Conservation (phyloP, 2,113 vertebrate genomes). For the Asarcornis scutulata region DNA sequence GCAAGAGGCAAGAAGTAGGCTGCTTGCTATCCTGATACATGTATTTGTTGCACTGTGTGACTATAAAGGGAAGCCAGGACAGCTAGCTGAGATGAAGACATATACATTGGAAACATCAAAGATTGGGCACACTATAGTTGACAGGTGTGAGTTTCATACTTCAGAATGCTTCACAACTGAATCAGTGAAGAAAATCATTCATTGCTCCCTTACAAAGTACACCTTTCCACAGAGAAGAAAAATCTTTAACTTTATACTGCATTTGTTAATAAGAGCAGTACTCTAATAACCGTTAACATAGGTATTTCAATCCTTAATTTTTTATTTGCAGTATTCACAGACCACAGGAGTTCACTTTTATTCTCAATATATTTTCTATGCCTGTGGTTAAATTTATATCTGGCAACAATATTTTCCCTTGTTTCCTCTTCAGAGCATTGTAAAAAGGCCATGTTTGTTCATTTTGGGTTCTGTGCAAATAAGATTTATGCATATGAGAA, state of each 20-base stretch:
- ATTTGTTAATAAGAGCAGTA: background rate
- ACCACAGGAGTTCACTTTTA: background rate
- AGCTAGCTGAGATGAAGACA: background rate
- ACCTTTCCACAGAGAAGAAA: background rate
- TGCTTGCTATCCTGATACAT: background rate
- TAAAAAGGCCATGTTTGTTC: background rate
- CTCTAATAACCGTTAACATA: background rate
- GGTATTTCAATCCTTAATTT: background rate
- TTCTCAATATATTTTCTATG: background rate
- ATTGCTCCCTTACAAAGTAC: background rate
- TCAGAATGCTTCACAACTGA: background rate
- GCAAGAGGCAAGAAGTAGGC: background rate
- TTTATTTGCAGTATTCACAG: background rate
- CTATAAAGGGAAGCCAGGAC: background rate
- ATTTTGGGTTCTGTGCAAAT: background rate
- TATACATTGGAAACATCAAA: background rate
- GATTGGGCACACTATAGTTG: background rate
- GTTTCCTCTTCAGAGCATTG: background rate
- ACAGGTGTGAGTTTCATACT: background rate
- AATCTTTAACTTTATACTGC: background rate
- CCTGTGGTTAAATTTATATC: background rate
- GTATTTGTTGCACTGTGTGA: background rate
- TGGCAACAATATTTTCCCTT: background rate
- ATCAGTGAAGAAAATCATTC: rapidly evolving
- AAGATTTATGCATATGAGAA: background rate